Conservation (phyloP, 2,797 vertebrate species). For the Euphonia xanthogaster region DNA sequence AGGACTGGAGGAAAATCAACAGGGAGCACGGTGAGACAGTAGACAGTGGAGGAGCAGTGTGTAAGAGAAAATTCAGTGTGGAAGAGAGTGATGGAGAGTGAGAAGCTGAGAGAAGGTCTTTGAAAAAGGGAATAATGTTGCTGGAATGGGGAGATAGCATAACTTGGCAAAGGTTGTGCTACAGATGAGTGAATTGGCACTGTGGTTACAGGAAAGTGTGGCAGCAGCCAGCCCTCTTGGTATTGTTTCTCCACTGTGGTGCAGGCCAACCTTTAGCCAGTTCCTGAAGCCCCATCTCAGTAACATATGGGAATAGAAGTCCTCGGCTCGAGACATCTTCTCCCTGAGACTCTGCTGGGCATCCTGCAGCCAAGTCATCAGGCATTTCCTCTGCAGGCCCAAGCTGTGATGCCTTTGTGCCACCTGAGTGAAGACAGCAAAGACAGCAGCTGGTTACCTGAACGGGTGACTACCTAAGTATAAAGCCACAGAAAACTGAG, state of each 20-base stretch:
- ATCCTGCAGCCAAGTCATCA: slow-evolving; percentile 79
- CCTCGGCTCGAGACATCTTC: slow-evolving; percentile 78
- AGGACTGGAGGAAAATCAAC: background rate
- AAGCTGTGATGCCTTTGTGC: slow-evolving; percentile 79
- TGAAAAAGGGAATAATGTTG: background rate
- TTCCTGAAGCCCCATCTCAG: slow-evolving; percentile 76
- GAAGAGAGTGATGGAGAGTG: background rate
- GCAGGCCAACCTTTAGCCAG: slow-evolving; percentile 83
- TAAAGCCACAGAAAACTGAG: background rate
- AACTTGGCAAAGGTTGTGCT: background rate
- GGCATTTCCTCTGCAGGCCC: slow-evolving; percentile 77
- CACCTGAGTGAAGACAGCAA: slow-evolving; percentile 73
- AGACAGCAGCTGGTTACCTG: background rate
- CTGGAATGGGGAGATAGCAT: background rate
- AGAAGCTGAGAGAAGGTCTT: background rate
- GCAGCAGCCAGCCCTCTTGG: background rate
- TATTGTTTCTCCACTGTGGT: background rate
- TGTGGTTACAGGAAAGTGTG: fast-evolving
- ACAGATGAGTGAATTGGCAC: background rate
- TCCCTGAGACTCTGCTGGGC: slow-evolving; percentile 62
- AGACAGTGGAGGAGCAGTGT: background rate
- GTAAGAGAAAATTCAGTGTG: background rate
- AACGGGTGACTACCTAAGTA: background rate
- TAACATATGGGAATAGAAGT: slow-evolving; percentile 73
- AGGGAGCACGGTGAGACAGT: background rate